A percentile compares a stretch with the other conserved stretches of the same genome.
phyloP scores from a whole-genome alignment of 2,113 vertebrate genomes.

The Corythoichthys haematopterus region DNA sequence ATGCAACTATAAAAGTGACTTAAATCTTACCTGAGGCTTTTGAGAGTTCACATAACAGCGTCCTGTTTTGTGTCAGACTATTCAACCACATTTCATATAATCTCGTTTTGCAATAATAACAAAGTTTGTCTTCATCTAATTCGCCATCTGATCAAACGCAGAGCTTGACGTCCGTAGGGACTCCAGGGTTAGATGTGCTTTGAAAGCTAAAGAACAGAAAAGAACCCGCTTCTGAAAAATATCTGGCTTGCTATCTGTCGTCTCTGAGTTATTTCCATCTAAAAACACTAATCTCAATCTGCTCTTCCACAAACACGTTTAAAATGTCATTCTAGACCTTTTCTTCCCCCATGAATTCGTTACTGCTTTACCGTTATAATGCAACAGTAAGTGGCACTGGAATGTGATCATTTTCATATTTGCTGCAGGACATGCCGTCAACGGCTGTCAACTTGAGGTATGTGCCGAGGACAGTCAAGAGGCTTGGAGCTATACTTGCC shows the following conservation, averaged over 20 bases:
- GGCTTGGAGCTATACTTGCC: not conserved
- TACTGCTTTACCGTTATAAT: not conserved
- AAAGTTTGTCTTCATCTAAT: not conserved
- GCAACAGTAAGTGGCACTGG: not conserved
- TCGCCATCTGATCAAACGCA: not conserved
- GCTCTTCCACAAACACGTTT: not conserved
- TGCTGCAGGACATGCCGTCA: not conserved
- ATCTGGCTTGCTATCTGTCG: not conserved
- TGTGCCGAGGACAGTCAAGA: not conserved
- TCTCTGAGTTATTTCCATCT: not conserved
- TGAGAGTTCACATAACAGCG: not conserved
- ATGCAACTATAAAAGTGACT: not conserved
- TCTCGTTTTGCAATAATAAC: not conserved
- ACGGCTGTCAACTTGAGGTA: constrained; percentile 1
- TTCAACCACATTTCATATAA: constrained; percentile 15
- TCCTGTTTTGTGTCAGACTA: not conserved
- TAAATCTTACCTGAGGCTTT: not conserved
- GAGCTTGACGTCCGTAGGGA: not conserved
- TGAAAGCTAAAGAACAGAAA: not conserved
- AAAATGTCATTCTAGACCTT: not conserved
- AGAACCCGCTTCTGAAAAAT: not conserved
- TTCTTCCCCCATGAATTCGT: not conserved
- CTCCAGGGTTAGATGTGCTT: not conserved
- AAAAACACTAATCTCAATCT: not conserved
- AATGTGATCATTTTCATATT: not conserved